Conservation (phyloP, 1,140 invertebrate species). For the Hetaerina americana region DNA sequence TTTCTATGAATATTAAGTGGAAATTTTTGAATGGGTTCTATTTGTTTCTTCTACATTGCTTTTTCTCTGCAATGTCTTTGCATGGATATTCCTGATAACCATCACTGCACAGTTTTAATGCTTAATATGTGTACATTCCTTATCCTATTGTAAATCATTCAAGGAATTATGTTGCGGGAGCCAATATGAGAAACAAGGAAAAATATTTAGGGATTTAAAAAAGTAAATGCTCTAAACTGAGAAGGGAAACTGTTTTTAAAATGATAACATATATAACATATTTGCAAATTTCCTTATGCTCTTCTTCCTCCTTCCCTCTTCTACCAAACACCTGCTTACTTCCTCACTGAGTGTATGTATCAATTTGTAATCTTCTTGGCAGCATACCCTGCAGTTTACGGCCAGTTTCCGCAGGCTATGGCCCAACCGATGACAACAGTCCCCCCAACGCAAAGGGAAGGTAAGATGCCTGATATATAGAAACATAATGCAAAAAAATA, state of each 20-base stretch:
- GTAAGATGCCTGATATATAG: conserved; percentile 45
- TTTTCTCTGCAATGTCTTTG: conserved; percentile 5
- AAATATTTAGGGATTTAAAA: no score
- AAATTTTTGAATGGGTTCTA: conserved; percentile 3
- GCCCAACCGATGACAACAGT: conserved; percentile 81
- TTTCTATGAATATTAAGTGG: conserved; percentile 3
- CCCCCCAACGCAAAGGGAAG: conserved; percentile 85
- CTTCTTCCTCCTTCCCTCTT: background rate
- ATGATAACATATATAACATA: background rate
- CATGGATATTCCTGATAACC: background rate
- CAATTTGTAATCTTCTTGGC: conserved; percentile 45
- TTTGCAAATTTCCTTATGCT: background rate
- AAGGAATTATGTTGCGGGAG: no score
- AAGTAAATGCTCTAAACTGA: background rate
- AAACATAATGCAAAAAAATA: background rate
- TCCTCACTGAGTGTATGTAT: background rate
- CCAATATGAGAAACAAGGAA: no score
- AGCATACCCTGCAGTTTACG: conserved; percentile 89
- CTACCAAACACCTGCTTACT: background rate
- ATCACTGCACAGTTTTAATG: background rate
- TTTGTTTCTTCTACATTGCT: conserved; percentile 6
- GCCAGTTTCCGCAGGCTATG: conserved; percentile 89
- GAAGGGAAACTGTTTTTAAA: background rate
- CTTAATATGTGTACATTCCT: background rate
- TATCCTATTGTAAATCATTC: background rate